Evolutionary conservation across 1,140 invertebrate species (phyloP), one percentile per base, ranked within the genome.

Genomic region (Eubasilissa regina): DNA sequence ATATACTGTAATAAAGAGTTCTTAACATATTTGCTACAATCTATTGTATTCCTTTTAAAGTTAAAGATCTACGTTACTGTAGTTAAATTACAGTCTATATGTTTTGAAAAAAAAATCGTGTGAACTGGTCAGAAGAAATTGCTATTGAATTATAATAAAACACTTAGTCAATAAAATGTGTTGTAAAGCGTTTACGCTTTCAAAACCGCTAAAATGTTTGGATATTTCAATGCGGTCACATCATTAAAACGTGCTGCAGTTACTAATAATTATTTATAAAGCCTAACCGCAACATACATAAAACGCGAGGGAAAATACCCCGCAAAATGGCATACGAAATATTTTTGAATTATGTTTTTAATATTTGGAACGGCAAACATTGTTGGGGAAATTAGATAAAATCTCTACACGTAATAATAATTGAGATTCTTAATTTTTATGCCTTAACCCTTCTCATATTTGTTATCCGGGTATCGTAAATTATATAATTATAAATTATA

Each of bases 161-260:
- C 19, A 55, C 70, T 55, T 55, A 17, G 3, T 51, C 48, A 51
- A 25, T 56, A 55, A 56, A 68, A 15, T 35, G 11, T 68, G 47
- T 13, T 35, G 3, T 62, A 62, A 62, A 62, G 25, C 58, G 8
- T 62, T 62, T 43, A 62, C 21, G 58, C 58, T 62, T 62, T 62
- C 58, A 62, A 62, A 62, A 62, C 58, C 58, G 25, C 58, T 21
- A 11, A 19, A 62, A 56, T 56, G 58, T 25, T 62, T 62, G 19
- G 21, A 62, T 21, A 25, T 62, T 21, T 35, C 7, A 25, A 12
- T 51, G 17, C 19, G 56, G 56, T 62, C 11, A 51, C 48, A 15
- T 15, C 48, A 12, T 12, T 51, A 12, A 35, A 9, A 62, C 21
- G 21, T 6, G 21, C 13, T 21, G 9, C 13, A 35, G 21, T n/a